These are phyloP conservation scores for Anguilla japonica DNA, from an alignment of 2,113 vertebrate species.

Conservation along the genomic window DNA sequence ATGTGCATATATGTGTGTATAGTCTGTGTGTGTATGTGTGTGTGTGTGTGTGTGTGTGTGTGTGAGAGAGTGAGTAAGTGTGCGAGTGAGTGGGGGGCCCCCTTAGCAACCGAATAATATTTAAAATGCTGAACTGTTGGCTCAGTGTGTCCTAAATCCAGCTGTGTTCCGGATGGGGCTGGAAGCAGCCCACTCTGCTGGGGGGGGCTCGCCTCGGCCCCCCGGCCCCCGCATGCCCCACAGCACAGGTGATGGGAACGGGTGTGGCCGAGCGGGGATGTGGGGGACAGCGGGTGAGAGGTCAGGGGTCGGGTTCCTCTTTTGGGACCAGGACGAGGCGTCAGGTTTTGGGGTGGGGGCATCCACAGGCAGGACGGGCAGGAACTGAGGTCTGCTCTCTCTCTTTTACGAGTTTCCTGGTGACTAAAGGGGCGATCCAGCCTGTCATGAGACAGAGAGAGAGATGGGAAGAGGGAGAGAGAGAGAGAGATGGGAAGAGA, in stretches of 20 bases:
- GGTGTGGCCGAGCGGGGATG: background rate
- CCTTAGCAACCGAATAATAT: conserved; percentile 2
- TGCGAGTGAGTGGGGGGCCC: background rate
- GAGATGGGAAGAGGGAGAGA: no score
- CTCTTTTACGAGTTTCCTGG: conserved; percentile 32
- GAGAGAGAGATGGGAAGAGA: no score
- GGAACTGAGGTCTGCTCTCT: conserved; percentile 31
- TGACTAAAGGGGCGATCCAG: background rate
- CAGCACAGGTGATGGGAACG: background rate
- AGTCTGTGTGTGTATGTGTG: no score
- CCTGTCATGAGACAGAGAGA: background rate
- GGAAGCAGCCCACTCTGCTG: background rate
- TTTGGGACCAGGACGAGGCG: conserved; percentile 12
- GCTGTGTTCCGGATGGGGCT: background rate
- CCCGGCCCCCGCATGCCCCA: no score
- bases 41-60: background rate
- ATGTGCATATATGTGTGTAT: no score
- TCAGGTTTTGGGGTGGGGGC: conserved; percentile 8
- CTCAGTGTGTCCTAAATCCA: background rate
- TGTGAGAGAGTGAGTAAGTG: background rate
- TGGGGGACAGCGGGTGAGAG: background rate
- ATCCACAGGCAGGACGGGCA: conserved; percentile 28
- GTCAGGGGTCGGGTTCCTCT: conserved; percentile 14
- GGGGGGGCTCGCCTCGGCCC: no score
- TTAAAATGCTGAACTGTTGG: background rate